Evolutionary conservation across 2,797 vertebrate species (phyloP), one percentile per base, ranked within the genome.

Genomic region (Pteropus rufus): DNA sequence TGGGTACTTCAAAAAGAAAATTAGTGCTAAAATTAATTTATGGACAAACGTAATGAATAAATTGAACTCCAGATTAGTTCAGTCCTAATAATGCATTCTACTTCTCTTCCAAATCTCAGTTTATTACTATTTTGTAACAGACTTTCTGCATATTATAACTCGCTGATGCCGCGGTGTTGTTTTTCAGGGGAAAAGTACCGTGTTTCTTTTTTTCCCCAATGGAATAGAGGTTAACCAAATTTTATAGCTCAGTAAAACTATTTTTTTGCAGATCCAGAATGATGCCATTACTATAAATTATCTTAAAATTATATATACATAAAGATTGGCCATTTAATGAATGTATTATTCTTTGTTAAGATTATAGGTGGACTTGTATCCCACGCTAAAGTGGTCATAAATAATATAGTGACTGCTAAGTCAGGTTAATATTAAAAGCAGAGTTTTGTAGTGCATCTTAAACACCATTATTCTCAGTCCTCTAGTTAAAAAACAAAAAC

Each of bases 401-500:
- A 97, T 96, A 97, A 97, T 54, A 80, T 0, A 96, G 77, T 12
- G 62, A 49, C 76, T 36, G 75, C 77, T 62, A 14, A 64, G 60
- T 89, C 96, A 88, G 31, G 56, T 76, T 94, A 54, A 73, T 89
- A 93, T 86, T 70, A 93, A 98, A 97, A 91, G 34, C 82, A 83
- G 79, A 94, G 67, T 81, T 88, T 91, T 77, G 24, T 0, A 52
- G 52, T 29, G 91, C 96, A 75, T 80, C 83, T 85, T 90, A 75
- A 97, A 86, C 16, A 92, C 81, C 2, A 9, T 14, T 0, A 0
- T 76, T 92, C 80, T 46, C 81, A 21, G 1, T 75, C 19, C 7
- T 10, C 7, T 7, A 16, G 46, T 90, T 94, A 36, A 93, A 90
- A 91, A 58, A 56, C 15, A 62, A 12, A 70, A 24, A 65, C 85